Evolutionary conservation across 2,113 vertebrate genomes (phyloP).

Genomic region (Glaucidium brasilianum): DNA sequence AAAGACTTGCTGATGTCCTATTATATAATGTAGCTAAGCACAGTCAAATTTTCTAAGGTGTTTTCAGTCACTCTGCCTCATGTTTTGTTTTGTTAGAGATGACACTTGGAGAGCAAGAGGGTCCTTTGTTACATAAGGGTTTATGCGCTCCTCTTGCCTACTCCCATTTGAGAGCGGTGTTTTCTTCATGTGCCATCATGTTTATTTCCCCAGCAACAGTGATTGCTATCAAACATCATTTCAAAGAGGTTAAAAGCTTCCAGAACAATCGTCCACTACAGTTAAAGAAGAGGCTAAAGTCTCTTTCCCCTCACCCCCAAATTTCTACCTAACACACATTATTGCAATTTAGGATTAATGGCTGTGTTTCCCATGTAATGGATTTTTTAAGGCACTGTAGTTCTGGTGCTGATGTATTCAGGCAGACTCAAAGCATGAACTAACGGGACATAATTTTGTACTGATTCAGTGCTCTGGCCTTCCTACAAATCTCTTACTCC

Average conservation of each 20-base stretch:
- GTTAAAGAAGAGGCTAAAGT: neutral
- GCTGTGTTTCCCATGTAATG: neutral
- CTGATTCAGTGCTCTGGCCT: neutral
- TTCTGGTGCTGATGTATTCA: neutral
- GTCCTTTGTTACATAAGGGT: conserved; percentile 9
- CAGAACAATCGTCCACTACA: neutral
- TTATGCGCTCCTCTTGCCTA: conserved; percentile 3
- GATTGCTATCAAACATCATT: neutral
- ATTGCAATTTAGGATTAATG: neutral
- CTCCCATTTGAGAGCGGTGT: neutral
- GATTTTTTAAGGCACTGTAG: neutral
- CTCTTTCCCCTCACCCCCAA: neutral
- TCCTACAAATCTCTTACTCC: neutral
- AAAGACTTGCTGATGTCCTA: neutral
- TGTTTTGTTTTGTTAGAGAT: conserved; percentile 5
- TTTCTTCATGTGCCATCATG: neutral
- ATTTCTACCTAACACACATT: neutral
- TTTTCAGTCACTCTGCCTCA: conserved; percentile 17
- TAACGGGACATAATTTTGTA: neutral
- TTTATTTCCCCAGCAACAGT: conserved; percentile 50
- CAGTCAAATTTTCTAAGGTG: conserved; percentile 21
- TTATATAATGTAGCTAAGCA: neutral
- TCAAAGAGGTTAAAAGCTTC: neutral
- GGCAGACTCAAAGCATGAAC: neutral
- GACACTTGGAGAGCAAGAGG: neutral